These are phyloP conservation scores for Ips typographus DNA, from an alignment of 1,140 invertebrate species.

Conservation along the genomic window DNA sequence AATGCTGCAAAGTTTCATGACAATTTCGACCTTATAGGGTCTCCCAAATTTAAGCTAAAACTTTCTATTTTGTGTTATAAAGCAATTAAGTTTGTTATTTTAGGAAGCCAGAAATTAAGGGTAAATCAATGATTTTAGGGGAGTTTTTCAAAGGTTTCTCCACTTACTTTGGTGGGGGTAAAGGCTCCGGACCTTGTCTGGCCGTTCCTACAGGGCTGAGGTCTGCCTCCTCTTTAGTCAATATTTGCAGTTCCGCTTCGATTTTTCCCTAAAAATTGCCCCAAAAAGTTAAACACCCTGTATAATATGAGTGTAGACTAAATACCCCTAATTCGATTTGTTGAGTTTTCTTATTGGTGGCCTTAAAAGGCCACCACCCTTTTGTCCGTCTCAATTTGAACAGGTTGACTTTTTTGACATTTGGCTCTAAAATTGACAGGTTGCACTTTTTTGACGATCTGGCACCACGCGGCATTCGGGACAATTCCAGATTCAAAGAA, in stretches of 20 bases:
- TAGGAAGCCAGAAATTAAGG: neutral
- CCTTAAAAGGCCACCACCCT: constrained; percentile 83
- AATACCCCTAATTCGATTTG: constrained; percentile 52
- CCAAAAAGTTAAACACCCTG: neutral
- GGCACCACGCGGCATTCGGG: constrained; percentile 51
- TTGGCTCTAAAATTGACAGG: constrained; percentile 60
- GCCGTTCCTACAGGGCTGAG: constrained; percentile 63
- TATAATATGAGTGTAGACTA: neutral
- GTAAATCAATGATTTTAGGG: neutral
- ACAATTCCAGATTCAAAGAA: constrained; percentile 51
- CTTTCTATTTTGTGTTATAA: neutral
- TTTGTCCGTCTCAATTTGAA: constrained; percentile 71
- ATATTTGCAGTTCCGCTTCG: constrained; percentile 63
- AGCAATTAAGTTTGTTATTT: neutral
- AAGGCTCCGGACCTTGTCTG: constrained; percentile 59
- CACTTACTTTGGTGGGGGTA: constrained; percentile 62
- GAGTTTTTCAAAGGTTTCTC: neutral
- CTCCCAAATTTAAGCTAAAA: too few relatives aligned
- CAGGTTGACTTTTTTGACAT: constrained; percentile 70
- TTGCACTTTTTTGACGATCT: constrained; percentile 60
- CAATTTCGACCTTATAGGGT: too few relatives aligned
- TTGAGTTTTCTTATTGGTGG: constrained; percentile 47
- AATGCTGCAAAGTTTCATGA: too few relatives aligned
- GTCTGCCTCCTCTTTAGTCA: constrained; percentile 60
- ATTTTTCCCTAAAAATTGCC: constrained; percentile 60